Evolutionary conservation across 2,113 vertebrate species (phyloP).

Genomic region (Balaenoptera acutorostrata): DNA sequence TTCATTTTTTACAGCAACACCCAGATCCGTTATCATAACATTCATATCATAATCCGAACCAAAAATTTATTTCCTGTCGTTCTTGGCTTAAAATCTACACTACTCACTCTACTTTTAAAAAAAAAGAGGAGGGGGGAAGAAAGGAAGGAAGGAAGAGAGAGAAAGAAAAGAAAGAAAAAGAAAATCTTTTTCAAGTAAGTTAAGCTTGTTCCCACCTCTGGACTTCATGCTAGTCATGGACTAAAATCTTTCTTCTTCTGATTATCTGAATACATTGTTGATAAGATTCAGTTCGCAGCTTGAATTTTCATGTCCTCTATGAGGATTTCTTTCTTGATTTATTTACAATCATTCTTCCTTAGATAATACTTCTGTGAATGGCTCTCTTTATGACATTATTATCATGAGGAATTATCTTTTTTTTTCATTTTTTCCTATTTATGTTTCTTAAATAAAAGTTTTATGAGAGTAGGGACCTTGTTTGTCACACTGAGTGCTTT

Average conservation of each 20-base stretch:
- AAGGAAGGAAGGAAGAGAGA: no score
- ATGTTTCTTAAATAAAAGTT: background rate
- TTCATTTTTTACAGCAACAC: background rate
- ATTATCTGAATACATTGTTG: background rate
- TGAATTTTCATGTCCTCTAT: background rate
- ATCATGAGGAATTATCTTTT: background rate
- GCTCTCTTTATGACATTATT: background rate
- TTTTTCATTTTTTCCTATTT: background rate
- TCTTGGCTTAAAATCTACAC: background rate
- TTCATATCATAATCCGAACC: background rate
- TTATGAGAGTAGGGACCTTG: background rate
- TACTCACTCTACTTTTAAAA: background rate
- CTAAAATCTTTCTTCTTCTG: background rate
- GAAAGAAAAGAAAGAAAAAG: no score
- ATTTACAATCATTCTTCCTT: background rate
- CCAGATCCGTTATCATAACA: background rate
- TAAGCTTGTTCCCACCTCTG: background rate
- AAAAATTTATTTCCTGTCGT: background rate
- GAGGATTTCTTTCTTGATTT: background rate
- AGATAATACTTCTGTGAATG: background rate
- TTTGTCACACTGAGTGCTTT: background rate
- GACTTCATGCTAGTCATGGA: background rate
- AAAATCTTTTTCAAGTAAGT: background rate
- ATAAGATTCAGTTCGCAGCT: background rate
- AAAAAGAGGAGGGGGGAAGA: background rate